Conservation (phyloP, 1,140 invertebrate genomes). For the Polypedilum pembai region DNA sequence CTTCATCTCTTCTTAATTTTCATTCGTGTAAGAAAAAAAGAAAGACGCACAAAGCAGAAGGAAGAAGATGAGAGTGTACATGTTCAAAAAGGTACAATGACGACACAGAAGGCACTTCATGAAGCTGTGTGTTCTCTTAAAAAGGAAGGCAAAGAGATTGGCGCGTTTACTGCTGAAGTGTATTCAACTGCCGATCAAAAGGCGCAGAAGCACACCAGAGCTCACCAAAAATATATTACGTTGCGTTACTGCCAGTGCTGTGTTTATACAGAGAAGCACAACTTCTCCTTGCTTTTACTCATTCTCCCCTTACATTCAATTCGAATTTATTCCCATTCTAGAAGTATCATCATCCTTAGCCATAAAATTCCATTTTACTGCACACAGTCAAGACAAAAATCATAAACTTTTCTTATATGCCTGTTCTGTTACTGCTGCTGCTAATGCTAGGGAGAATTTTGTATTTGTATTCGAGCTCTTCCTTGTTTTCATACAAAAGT, state of each 20-base stretch:
- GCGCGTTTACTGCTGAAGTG: background rate
- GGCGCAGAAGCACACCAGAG: conserved; percentile 17
- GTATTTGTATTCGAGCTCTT: too few relatives aligned
- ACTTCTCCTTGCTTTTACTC: background rate
- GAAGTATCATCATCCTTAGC: conserved; percentile 25
- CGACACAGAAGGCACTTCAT: background rate
- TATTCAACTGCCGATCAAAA: background rate
- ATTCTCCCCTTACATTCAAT: background rate
- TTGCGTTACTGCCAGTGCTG: background rate
- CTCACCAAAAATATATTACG: conserved; percentile 19
- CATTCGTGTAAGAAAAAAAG: too few relatives aligned
- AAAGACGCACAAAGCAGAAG: too few relatives aligned
- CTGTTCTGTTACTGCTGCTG: background rate
- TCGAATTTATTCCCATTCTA: conserved; percentile 8
- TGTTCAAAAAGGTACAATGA: too few relatives aligned
- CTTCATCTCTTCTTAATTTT: too few relatives aligned
- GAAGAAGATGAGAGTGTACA: too few relatives aligned
- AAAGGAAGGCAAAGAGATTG: too few relatives aligned
- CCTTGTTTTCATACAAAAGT: too few relatives aligned
- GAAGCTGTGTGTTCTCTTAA: background rate
- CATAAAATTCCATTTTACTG: conserved; percentile 25
- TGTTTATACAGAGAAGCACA: background rate
- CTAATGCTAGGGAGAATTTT: too few relatives aligned
- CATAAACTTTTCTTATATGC: conserved; percentile 24
- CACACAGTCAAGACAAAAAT: conserved; percentile 21